These are phyloP conservation scores for Melinaea menophilus DNA, from an alignment of 2,888 invertebrate genomes.

Conservation along the genomic window DNA sequence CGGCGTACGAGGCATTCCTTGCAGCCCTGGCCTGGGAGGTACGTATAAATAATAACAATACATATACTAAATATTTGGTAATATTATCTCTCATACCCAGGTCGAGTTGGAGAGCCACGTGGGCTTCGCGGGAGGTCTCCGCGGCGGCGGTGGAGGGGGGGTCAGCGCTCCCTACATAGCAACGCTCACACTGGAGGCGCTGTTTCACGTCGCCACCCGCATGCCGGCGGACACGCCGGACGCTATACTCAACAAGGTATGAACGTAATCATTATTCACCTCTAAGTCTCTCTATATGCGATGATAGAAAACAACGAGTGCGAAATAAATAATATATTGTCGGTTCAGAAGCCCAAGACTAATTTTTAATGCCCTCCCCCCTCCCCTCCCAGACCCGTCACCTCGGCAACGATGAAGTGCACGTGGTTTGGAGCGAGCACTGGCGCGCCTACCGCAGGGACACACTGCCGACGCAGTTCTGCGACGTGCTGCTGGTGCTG, in stretches of 20 bases:
- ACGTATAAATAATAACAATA: conserved; percentile 20
- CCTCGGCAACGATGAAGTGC: conserved; percentile 98
- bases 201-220: conserved; percentile 98
- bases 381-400: conserved; percentile 84
- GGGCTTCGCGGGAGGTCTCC: conserved; percentile 96
- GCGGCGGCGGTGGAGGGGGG: conserved; percentile 93
- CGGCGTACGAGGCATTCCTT: conserved; percentile 92
- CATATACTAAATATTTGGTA: conserved; percentile 9
- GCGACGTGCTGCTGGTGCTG: conserved; percentile 97
- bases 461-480: conserved; percentile 99
- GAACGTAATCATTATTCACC: no score
- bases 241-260: conserved; percentile 89
- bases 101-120: conserved; percentile 96
- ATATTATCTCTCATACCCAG: conserved; percentile 43
- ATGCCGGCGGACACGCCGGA: conserved; percentile 95
- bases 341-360: no score
- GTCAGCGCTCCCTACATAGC: conserved; percentile 97
- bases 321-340: no score
- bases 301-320: no score
- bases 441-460: conserved; percentile 95
- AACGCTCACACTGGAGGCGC: conserved; percentile 93
- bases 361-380: background rate
- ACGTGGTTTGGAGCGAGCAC: conserved; percentile 99
- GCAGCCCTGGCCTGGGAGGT: conserved; percentile 82
- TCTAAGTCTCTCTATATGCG: no score